Evolutionary conservation across 2,888 invertebrate genomes (phyloP).

Genomic region (Stomorhina lunata): DNA sequence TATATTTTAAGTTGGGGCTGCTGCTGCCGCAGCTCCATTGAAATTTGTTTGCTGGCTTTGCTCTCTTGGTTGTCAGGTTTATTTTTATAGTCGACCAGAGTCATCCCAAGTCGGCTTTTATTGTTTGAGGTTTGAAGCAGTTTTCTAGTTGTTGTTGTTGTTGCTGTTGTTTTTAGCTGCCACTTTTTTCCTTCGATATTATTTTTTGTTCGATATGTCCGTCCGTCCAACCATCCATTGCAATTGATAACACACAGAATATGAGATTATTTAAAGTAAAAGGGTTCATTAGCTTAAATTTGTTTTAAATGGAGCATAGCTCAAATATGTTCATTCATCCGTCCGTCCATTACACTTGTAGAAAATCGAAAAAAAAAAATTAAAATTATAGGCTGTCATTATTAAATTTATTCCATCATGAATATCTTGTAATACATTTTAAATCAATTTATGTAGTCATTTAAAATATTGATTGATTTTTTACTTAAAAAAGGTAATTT

Average conservation of each 20-base stretch:
- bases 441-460: slow-evolving; percentile 41
- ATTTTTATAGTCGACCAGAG: slow-evolving; percentile 42
- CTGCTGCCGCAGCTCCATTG: neutral
- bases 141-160: slow-evolving; percentile 1
- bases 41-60: slow-evolving; percentile 32
- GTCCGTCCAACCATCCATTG: neutral
- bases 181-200: slow-evolving; percentile 23
- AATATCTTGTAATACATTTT: slow-evolving; percentile 35
- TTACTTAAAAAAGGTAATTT: neutral
- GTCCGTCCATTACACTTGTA: slow-evolving; percentile 34
- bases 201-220: slow-evolving; percentile 1
- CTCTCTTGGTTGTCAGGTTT: slow-evolving; percentile 57
- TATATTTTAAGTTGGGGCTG: slow-evolving; percentile 1
- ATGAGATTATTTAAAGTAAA: slow-evolving; percentile 64
- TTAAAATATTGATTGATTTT: slow-evolving; percentile 45
- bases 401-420: slow-evolving; percentile 44
- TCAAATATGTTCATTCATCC: slow-evolving; percentile 12
- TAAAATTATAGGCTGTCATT: slow-evolving; percentile 33
- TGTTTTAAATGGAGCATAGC: slow-evolving; percentile 61
- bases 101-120: too few relatives aligned
- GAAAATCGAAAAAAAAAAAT: too few relatives aligned
- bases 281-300: slow-evolving; percentile 66
- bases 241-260: slow-evolving; percentile 59
- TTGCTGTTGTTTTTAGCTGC: slow-evolving; percentile 4
- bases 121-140: slow-evolving; percentile 57